Percentiles rank a stretch among this genome's conserved stretches.
Evolutionary conservation across 2,888 invertebrate genomes (phyloP).

Genomic region (Pimpla rufipes): DNA sequence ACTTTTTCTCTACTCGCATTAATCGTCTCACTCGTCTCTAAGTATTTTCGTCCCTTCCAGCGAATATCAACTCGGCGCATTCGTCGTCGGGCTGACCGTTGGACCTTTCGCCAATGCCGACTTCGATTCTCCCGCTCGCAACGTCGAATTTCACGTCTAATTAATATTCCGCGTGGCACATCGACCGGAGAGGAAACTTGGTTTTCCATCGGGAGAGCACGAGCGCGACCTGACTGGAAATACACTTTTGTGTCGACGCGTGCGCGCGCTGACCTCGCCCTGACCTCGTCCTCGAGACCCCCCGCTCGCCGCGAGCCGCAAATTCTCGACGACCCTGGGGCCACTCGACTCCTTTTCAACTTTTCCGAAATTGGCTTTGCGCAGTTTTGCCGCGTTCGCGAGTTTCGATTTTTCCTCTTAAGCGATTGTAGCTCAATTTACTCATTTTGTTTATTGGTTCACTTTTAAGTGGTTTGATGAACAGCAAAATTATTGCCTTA

Average conservation of each 20-base stretch:
- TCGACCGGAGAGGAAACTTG: constrained; percentile 22
- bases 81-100: not conserved
- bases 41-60: not conserved
- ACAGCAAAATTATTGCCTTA: no score
- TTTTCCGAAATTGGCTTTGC: not conserved
- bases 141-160: constrained; percentile 30
- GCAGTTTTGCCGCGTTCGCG: not conserved
- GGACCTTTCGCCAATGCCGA: not conserved
- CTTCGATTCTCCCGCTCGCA: not conserved
- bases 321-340: constrained; percentile 41
- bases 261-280: not conserved
- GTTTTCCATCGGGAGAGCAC: constrained; percentile 13
- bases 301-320: not conserved
- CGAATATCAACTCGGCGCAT: constrained; percentile 7
- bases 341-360: not conserved
- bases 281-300: constrained; percentile 31
- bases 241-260: constrained; percentile 30
- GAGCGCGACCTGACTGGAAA: constrained; percentile 32
- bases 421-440: no score
- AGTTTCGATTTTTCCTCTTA: no score
- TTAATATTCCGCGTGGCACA: constrained; percentile 30
- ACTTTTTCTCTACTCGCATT: no score
- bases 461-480: no score
- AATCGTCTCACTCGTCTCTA: not conserved
- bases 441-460: no score